Percentiles rank a stretch among this genome's conserved stretches.
Evolutionary conservation across 2,113 vertebrate genomes (phyloP).

Genomic region (Coracopsis vasa): DNA sequence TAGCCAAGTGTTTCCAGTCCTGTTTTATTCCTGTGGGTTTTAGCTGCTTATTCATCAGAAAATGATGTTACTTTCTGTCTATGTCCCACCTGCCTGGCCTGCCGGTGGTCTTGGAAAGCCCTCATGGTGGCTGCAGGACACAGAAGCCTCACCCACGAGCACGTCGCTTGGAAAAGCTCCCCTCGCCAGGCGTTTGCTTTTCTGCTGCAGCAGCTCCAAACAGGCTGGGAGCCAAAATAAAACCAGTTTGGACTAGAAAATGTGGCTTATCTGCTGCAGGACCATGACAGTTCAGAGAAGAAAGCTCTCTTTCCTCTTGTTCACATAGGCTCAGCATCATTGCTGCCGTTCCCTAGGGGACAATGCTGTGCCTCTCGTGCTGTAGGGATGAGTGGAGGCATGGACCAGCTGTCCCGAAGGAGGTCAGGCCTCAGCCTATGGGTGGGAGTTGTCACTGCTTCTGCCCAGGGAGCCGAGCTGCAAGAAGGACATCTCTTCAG

Average conservation of each 20-base stretch:
- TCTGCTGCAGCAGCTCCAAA: not conserved
- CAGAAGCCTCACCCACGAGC: fast-evolving
- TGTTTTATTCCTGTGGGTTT: not conserved
- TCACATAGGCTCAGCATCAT: fast-evolving
- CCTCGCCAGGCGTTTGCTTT: fast-evolving
- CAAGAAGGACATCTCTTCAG: not conserved
- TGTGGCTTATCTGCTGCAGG: not conserved
- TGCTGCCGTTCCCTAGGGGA: fast-evolving
- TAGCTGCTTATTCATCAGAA: not conserved
- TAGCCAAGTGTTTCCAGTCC: not conserved
- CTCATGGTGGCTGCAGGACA: not conserved
- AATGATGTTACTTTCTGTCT: not conserved
- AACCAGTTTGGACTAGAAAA: not conserved
- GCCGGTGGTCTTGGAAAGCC: not conserved
- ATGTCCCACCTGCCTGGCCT: not conserved
- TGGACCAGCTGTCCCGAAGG: fast-evolving
- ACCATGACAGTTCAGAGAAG: fast-evolving
- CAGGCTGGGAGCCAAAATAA: not conserved
- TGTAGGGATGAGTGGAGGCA: not conserved
- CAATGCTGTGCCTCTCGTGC: fast-evolving
- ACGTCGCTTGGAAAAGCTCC: not conserved
- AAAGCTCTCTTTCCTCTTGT: not conserved
- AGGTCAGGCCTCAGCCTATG: not conserved
- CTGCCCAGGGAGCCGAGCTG: fast-evolving
- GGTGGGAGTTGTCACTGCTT: not conserved